Evolutionary conservation across 2,113 vertebrate genomes (phyloP), one percentile per base, ranked within the genome.

Genomic region (Lepus europaeus): DNA sequence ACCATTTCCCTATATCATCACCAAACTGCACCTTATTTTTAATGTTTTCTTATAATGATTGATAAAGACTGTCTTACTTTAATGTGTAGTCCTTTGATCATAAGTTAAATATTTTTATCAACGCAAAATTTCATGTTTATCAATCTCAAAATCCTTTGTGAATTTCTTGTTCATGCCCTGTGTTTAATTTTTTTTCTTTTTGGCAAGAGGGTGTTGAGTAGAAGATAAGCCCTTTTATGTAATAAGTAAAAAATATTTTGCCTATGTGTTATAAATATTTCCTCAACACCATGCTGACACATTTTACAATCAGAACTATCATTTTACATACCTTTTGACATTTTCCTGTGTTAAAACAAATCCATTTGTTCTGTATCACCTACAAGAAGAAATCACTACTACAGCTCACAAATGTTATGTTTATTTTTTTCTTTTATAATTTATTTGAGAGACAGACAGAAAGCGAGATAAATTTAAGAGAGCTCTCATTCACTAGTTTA

Each of bases 231-330:
- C 4, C 11, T 81, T 83, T 59, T 68, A 53, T 72, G 17, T 8
- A 76, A 19, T 39, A 89, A 91, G 1, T n/a, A 73, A 33, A 9
- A 82, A 83, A 64, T 74, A 1, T 72, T 95, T 80, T 70, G 25
- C 33, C 17, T 85, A 31, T 29, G n/a, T 87, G 27, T 72, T 83
- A 79, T 61, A 87, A 93, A 84, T 87, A 83, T 39, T 85, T 93
- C 36, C 33, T 90, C 56, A 70, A 1, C 59, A 23, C 53, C 36
- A 84, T 61, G 2, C 6, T 86, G 83, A 89, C 74, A 79, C 84
- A 59, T 82, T 93, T 87, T 68, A 80, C 45, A 5, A 8, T 78
- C 10, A 33, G 36, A 70, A 36, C 63, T 51, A 53, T 22, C 14
- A 22, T 66, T 20, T 70, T 95, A 51, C 39, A 69, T 83, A 69